Evolutionary conservation across 2,797 vertebrate genomes (phyloP).

Genomic region (Heterohyrax brucei): DNA sequence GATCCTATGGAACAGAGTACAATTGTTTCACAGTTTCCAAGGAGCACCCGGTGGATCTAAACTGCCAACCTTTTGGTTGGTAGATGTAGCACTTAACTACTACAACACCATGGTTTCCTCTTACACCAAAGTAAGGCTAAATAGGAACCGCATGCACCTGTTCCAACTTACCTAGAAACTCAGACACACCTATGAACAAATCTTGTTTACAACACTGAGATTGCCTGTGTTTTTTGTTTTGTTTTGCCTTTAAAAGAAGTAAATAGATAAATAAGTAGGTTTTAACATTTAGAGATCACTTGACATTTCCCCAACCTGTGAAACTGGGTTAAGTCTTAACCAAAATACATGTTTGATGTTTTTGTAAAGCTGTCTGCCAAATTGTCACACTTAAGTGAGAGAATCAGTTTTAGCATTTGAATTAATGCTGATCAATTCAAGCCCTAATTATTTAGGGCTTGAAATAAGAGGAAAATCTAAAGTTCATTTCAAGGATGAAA

Average conservation of each 20-base stretch:
- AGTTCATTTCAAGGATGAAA: not conserved
- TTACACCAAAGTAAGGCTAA: too few species aligned
- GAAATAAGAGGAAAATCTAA: not conserved
- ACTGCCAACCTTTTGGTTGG: too few species aligned
- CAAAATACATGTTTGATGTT: not conserved
- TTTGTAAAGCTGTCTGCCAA: conserved; percentile 20
- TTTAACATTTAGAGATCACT: conserved; percentile 18
- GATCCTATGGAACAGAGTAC: too few species aligned
- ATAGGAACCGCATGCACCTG: too few species aligned
- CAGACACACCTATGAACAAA: too few species aligned
- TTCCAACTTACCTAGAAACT: too few species aligned
- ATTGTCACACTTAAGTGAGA: not conserved
- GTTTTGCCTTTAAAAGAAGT: not conserved
- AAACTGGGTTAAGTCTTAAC: conserved; percentile 1
- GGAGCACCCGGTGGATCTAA: too few species aligned
- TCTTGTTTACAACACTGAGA: too few species aligned
- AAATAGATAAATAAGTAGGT: not conserved
- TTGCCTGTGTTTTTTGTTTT: not conserved
- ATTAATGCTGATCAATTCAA: not conserved
- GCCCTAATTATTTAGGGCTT: not conserved
- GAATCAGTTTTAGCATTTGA: not conserved
- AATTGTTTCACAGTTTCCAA: too few species aligned
- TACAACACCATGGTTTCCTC: too few species aligned
- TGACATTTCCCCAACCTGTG: not conserved
- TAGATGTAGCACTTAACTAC: too few species aligned